Conservation (phyloP, 2,113 vertebrate species). For the Dicentrarchus labrax region DNA sequence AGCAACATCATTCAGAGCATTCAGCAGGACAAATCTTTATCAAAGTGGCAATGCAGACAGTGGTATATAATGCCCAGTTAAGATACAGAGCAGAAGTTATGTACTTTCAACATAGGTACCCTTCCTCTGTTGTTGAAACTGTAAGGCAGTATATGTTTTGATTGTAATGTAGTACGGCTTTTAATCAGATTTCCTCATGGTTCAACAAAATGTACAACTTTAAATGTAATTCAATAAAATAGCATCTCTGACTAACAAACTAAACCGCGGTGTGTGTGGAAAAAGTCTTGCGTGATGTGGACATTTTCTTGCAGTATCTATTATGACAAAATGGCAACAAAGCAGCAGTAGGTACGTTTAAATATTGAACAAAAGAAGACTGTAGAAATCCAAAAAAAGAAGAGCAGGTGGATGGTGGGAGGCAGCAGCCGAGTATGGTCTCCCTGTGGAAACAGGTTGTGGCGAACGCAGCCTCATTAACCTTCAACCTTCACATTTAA, state of each 20-base stretch:
- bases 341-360: conserved; percentile 78
- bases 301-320: conserved; percentile 62
- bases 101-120: conserved; percentile 82
- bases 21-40: conserved; percentile 81
- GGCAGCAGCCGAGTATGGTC: conserved; percentile 66
- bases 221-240: conserved; percentile 72
- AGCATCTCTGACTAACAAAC: conserved; percentile 68
- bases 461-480: conserved; percentile 42
- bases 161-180: conserved; percentile 60
- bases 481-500: conserved; percentile 62
- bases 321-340: conserved; percentile 72
- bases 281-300: conserved; percentile 43
- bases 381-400: conserved; percentile 59
- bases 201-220: conserved; percentile 87
- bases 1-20: conserved; percentile 81
- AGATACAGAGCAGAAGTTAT: conserved; percentile 79
- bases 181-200: conserved; percentile 67
- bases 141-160: conserved; percentile 88
- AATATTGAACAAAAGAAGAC: conserved; percentile 71
- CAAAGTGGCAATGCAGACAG: conserved; percentile 85
- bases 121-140: conserved; percentile 83
- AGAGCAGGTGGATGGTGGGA: conserved; percentile 63
- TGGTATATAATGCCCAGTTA: conserved; percentile 91
- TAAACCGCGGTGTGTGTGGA: conserved; percentile 41
- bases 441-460: conserved; percentile 55